Conservation (phyloP, 2,888 invertebrate genomes). For the Chymomyza caudatula region DNA sequence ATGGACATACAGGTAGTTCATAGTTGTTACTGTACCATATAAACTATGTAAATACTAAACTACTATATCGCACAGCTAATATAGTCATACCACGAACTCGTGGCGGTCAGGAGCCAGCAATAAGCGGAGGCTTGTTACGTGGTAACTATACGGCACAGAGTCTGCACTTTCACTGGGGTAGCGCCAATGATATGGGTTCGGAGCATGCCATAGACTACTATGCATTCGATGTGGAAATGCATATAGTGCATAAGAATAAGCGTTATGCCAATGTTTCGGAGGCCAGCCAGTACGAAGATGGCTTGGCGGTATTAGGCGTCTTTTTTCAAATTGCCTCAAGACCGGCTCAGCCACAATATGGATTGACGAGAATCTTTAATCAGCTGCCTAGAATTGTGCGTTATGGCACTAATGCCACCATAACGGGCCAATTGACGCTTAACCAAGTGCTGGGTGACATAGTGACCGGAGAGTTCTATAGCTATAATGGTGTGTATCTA, state of each 20-base stretch:
- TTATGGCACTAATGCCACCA: conserved; percentile 40
- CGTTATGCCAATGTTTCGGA: conserved; percentile 79
- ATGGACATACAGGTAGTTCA: conserved; percentile 81
- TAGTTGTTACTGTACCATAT: not conserved
- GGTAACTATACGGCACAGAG: conserved; percentile 57
- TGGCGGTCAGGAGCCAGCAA: conserved; percentile 41
- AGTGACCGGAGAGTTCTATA: conserved; percentile 52
- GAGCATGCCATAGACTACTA: conserved; percentile 63
- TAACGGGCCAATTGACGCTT: conserved; percentile 43
- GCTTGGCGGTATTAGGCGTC: conserved; percentile 83
- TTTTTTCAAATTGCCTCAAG: conserved; percentile 79
- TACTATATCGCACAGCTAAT: conserved; percentile 35
- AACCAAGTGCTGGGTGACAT: conserved; percentile 58
- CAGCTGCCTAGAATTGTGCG: conserved; percentile 43
- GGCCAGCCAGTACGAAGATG: conserved; percentile 79
- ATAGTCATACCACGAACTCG: conserved; percentile 36
- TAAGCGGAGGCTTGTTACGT: conserved; percentile 54
- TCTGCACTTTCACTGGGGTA: conserved; percentile 84
- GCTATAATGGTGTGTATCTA: conserved; percentile 58
- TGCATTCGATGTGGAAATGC: conserved; percentile 82
- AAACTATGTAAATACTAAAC: not conserved
- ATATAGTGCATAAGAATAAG: conserved; percentile 83
- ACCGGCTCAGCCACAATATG: conserved; percentile 6
- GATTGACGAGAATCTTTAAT: conserved; percentile 55
- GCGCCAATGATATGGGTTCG: conserved; percentile 83